phyloP scores from a whole-genome alignment of 2,888 invertebrate genomes.

The Leptothorax acervorum region DNA sequence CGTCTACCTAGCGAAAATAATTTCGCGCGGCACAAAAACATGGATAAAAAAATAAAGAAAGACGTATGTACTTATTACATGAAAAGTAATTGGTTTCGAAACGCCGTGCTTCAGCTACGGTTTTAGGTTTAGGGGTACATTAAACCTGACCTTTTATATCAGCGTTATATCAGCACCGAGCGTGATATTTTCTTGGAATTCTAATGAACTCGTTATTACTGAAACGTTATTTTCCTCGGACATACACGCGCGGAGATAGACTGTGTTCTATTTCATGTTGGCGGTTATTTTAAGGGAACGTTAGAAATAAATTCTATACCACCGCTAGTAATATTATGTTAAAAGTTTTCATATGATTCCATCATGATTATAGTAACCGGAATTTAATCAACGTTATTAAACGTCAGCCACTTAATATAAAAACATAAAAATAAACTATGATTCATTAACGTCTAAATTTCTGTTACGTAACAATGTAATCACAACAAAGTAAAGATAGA shows the following conservation, averaged over 20 bases:
- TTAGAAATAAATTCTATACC: slow-evolving; percentile 27
- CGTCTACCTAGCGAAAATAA: slow-evolving; percentile 54
- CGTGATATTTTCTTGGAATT: slow-evolving; percentile 16
- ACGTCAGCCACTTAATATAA: slow-evolving; percentile 9
- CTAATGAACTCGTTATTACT: slow-evolving; percentile 28
- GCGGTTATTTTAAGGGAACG: slow-evolving; percentile 27
- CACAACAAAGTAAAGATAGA: neutral
- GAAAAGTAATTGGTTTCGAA: slow-evolving; percentile 27
- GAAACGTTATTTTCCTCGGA: slow-evolving; percentile 21
- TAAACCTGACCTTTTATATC: slow-evolving; percentile 37
- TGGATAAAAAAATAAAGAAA: slow-evolving; percentile 12
- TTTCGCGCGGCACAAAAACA: slow-evolving; percentile 47
- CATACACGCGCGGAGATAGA: neutral
- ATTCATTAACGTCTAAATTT: slow-evolving; percentile 30
- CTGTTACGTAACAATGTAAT: neutral
- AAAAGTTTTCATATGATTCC: slow-evolving; percentile 23
- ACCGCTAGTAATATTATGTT: slow-evolving; percentile 15
- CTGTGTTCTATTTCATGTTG: slow-evolving; percentile 52
- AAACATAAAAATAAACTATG: slow-evolving; percentile 24
- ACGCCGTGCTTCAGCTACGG: neutral
- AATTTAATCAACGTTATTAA: slow-evolving; percentile 42
- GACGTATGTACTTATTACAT: slow-evolving; percentile 1
- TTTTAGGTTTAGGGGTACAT: slow-evolving; percentile 1
- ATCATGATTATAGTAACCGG: neutral
- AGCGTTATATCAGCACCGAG: slow-evolving; percentile 18